Conservation (phyloP, 2,113 vertebrate genomes). For the Amia ocellicauda region DNA sequence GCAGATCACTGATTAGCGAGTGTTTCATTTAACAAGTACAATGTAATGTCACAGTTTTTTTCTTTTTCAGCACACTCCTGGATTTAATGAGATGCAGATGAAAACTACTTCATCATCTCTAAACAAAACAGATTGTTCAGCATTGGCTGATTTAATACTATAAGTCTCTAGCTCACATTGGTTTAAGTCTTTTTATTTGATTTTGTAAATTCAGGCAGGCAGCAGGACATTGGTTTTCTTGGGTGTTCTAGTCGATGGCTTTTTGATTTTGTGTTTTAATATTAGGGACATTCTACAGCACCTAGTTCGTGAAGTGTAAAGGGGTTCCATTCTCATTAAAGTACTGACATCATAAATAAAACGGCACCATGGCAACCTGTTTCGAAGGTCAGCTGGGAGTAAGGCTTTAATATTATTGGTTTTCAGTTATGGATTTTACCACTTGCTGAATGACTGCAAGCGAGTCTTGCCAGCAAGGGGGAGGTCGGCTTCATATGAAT, state of each 20-base stretch:
- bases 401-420: background rate
- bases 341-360: conserved; percentile 50
- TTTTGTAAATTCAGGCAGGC: no score
- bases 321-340: conserved; percentile 49
- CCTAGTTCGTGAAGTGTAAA: conserved; percentile 49
- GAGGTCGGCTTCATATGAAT: background rate
- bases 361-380: conserved; percentile 45
- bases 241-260: background rate
- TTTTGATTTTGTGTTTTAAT: background rate
- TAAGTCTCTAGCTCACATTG: background rate
- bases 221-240: background rate
- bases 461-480: background rate
- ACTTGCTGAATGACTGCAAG: background rate
- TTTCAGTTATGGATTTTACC: conserved; percentile 5
- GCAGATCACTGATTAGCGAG: background rate
- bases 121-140: conserved; percentile 7
- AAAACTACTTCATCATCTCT: conserved; percentile 7
- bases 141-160: background rate
- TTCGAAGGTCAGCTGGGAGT: conserved; percentile 45
- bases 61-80: background rate
- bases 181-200: no score
- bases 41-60: conserved; percentile 1
- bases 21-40: conserved; percentile 9
- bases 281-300: background rate
- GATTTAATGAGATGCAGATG: conserved; percentile 3